A percentile compares a stretch with the other conserved stretches of the same genome.
Evolutionary conservation across 2,797 vertebrate genomes (phyloP).

Genomic region (Ceryle rudis): DNA sequence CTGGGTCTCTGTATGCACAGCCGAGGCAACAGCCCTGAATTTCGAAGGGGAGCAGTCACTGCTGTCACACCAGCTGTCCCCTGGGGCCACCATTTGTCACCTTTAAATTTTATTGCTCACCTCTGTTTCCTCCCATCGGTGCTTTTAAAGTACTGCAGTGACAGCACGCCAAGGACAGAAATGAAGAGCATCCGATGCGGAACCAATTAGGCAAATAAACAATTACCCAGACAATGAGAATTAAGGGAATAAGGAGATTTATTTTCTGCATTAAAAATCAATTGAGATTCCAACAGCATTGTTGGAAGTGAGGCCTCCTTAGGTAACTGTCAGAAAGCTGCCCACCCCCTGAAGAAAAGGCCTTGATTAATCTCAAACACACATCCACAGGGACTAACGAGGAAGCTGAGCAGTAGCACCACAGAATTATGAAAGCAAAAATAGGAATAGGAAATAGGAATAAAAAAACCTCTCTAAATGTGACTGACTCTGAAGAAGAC

Average conservation of each 20-base stretch:
- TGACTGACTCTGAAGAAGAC: not conserved
- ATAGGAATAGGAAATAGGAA: not conserved
- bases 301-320: not conserved
- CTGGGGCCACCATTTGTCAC: conserved; percentile 29
- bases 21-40: not conserved
- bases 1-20: not conserved
- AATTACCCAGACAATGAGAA: conserved; percentile 56
- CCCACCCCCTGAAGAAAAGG: not conserved
- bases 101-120: conserved; percentile 49
- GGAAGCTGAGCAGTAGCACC: not conserved
- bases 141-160: conserved; percentile 9
- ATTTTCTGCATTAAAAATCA: conserved; percentile 26
- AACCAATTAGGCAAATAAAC: conserved; percentile 77
- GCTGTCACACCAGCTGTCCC: conserved; percentile 30
- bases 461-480: not conserved
- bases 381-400: not conserved
- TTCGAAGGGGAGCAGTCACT: conserved; percentile 21
- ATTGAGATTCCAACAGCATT: not conserved
- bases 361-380: conserved; percentile 17
- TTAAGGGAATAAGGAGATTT: conserved; percentile 16
- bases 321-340: conserved; percentile 23
- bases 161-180: conserved; percentile 58
- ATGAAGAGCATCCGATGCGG: conserved; percentile 59
- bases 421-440: not conserved
- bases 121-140: not conserved